Conservation (phyloP, 2,113 vertebrate genomes). For the Cheilinus undulatus region DNA sequence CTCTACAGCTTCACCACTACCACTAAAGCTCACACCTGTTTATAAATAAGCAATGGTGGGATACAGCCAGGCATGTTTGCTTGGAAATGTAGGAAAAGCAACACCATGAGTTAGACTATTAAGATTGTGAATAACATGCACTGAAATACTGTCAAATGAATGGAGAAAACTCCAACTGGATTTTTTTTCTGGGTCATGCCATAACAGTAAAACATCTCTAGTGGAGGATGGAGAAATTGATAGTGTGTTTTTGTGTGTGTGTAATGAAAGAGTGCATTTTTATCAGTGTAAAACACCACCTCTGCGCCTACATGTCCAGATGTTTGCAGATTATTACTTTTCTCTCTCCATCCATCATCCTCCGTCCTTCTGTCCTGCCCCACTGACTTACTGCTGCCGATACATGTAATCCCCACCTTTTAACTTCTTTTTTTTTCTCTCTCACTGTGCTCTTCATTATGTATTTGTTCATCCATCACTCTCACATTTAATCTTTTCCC, state of each 20-base stretch:
- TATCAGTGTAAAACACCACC: constrained; percentile 32
- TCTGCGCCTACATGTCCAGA: constrained; percentile 63
- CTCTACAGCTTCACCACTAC: constrained; percentile 16
- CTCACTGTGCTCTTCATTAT: constrained; percentile 43
- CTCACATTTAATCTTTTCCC: constrained; percentile 64
- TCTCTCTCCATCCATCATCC: constrained; percentile 53
- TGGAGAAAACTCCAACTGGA: not conserved
- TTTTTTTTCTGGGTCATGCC: constrained; percentile 9
- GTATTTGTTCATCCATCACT: constrained; percentile 56
- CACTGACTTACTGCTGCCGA: constrained; percentile 66
- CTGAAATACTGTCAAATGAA: not conserved
- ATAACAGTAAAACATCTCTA: constrained; percentile 11
- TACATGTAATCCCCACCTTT: constrained; percentile 66
- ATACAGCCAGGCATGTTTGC: constrained; percentile 55
- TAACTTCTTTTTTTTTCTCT: constrained; percentile 31
- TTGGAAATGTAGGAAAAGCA: constrained; percentile 55
- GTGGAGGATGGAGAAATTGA: not conserved
- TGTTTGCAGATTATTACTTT: constrained; percentile 68
- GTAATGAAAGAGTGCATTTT: constrained; percentile 16
- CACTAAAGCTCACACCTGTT: not conserved
- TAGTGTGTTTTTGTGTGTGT: constrained; percentile 7
- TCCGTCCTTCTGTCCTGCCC: constrained; percentile 48
- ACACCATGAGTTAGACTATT: not conserved
- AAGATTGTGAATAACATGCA: not conserved
- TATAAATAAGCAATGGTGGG: constrained; percentile 22